phyloP scores from a whole-genome alignment of 2,113 vertebrate genomes.

The Lophotis ruficrista region DNA sequence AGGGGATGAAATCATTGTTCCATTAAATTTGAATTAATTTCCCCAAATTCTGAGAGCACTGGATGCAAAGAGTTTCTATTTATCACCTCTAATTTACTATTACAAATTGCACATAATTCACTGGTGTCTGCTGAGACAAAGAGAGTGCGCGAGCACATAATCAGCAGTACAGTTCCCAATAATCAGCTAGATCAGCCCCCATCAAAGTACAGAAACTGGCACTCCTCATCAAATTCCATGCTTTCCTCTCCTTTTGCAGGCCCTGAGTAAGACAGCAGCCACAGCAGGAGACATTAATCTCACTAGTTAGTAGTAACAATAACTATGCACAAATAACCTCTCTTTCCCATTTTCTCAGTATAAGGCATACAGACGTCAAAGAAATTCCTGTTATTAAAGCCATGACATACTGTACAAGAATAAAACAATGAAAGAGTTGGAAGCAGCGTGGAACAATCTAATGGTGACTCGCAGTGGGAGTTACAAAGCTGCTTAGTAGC shows the following conservation, averaged over 20 bases:
- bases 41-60: neutral
- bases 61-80: neutral
- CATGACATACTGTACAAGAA: neutral
- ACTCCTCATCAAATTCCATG: neutral
- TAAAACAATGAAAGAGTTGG: neutral
- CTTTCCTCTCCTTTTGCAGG: neutral
- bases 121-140: neutral
- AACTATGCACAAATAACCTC: neutral
- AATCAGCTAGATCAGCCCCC: conserved; percentile 12
- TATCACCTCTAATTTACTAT: neutral
- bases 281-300: neutral
- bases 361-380: neutral
- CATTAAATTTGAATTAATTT: neutral
- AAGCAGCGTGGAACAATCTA: neutral
- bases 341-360: neutral
- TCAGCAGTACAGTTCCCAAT: neutral
- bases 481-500: neutral
- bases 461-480: neutral
- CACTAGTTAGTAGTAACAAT: neutral
- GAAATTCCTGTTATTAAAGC: neutral
- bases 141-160: neutral
- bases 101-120: conserved; percentile 1
- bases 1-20: neutral
- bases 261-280: neutral
- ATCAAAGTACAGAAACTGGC: neutral